These are phyloP conservation scores for Catharus fuscescens DNA, from an alignment of 2,113 vertebrate genomes.

Conservation along the genomic window DNA sequence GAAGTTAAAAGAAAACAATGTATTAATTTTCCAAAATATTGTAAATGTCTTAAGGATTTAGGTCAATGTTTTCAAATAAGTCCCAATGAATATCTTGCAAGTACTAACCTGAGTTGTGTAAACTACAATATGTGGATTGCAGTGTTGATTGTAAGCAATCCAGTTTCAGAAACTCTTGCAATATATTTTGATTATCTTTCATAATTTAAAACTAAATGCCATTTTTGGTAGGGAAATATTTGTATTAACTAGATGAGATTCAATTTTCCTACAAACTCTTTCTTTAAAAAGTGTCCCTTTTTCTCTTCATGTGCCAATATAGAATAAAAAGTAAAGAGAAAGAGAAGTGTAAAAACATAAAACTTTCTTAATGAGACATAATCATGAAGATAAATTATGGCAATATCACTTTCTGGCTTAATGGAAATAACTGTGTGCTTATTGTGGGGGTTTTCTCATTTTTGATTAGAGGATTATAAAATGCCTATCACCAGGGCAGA, in stretches of 20 bases:
- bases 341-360: neutral
- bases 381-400: neutral
- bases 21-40: neutral
- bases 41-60: neutral
- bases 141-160: neutral
- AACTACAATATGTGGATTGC: neutral
- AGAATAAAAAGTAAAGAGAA: neutral
- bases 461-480: neutral
- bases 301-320: neutral
- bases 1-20: neutral
- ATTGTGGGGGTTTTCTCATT: neutral
- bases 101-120: neutral
- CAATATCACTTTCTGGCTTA: neutral
- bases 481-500: neutral
- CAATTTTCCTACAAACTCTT: neutral
- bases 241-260: neutral
- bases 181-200: neutral
- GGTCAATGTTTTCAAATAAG: neutral
- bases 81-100: neutral
- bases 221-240: neutral
- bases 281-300: neutral
- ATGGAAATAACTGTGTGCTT: neutral
- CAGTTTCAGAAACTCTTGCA: neutral
- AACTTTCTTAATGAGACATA: neutral
- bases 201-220: neutral